These are phyloP conservation scores for Buathra laborator DNA, from an alignment of 2,888 invertebrate genomes.

Conservation along the genomic window DNA sequence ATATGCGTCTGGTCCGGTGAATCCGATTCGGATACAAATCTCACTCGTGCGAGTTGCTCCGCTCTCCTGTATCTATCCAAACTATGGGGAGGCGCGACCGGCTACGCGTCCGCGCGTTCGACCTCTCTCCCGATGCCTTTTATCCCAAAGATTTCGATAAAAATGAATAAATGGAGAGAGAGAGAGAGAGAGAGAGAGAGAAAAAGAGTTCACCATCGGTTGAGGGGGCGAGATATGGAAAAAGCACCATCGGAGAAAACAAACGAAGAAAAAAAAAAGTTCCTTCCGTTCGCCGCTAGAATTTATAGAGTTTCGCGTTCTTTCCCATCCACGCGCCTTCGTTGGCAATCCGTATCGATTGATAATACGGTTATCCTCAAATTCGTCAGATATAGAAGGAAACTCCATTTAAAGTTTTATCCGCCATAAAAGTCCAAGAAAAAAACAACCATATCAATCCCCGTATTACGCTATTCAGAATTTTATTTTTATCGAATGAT, in stretches of 20 bases:
- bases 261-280: constrained; percentile 31
- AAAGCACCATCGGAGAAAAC: constrained; percentile 24
- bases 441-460: constrained; percentile 28
- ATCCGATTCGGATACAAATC: constrained; percentile 46
- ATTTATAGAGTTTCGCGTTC: constrained; percentile 60
- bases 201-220: constrained; percentile 2
- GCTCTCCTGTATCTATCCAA: neutral
- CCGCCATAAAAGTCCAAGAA: constrained; percentile 1
- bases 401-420: constrained; percentile 28
- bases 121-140: neutral
- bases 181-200: neutral
- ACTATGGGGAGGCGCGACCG: neutral
- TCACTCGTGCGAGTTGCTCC: constrained; percentile 7
- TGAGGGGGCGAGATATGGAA: constrained; percentile 19
- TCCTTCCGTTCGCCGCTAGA: constrained; percentile 25
- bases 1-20: constrained; percentile 54
- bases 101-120: neutral
- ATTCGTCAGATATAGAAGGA: constrained; percentile 42
- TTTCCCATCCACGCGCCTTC: constrained; percentile 35
- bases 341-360: constrained; percentile 45
- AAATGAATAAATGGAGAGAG: constrained; percentile 26
- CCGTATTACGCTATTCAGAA: constrained; percentile 22
- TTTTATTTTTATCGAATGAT: neutral
- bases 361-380: constrained; percentile 49
- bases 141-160: constrained; percentile 40